Percentiles rank a stretch among this genome's conserved stretches.
These are phyloP conservation scores for Tenthredo livida DNA, from an alignment of 2,888 invertebrate species.

Conservation along the genomic window DNA sequence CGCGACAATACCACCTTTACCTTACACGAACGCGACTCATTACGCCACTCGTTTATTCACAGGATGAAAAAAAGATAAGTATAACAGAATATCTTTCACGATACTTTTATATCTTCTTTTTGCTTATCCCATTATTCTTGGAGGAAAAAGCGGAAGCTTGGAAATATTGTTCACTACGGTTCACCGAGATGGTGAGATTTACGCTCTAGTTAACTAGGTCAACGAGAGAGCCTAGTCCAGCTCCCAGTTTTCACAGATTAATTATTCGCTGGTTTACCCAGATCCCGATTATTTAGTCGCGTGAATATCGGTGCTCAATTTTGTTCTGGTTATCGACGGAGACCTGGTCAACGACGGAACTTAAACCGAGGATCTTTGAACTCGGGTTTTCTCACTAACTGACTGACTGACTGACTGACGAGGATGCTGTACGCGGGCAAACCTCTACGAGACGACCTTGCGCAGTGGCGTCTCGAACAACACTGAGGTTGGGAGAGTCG, in stretches of 20 bases:
- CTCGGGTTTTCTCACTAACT: neutral
- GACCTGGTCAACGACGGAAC: neutral
- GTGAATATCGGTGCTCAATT: neutral
- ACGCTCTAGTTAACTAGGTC: constrained; percentile 33
- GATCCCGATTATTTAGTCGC: neutral
- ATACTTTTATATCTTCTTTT: neutral
- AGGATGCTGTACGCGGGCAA: constrained; percentile 40
- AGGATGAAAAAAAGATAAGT: neutral
- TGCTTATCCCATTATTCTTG: constrained; percentile 34
- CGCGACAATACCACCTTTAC: constrained; percentile 20
- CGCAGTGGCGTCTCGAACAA: constrained; percentile 73
- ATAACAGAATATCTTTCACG: neutral
- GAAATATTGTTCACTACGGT: neutral
- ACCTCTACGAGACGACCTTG: constrained; percentile 61
- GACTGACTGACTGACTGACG: neutral
- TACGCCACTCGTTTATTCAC: neutral
- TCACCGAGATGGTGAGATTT: neutral
- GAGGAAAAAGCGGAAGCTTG: neutral
- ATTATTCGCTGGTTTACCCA: neutral
- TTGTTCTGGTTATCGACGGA: neutral
- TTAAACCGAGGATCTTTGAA: neutral
- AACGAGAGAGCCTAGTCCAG: constrained; percentile 32
- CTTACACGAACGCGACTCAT: constrained; percentile 23
- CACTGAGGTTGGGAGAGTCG: constrained; percentile 71
- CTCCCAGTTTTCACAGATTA: constrained; percentile 5